phyloP scores from a whole-genome alignment of 2,113 vertebrate genomes.

The Actenoides lindsayi region DNA sequence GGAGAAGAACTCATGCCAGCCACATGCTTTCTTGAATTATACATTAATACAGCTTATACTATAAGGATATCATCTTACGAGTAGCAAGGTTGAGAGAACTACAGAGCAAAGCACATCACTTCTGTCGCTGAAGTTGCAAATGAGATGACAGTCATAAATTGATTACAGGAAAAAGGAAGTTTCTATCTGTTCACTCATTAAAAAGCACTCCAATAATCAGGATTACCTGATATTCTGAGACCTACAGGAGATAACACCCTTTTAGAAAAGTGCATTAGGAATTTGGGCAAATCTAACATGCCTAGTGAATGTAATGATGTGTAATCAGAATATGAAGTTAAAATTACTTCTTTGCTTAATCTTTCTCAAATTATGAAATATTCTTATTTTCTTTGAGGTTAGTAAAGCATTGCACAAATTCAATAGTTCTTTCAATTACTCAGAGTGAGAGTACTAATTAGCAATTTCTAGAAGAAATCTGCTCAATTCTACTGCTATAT shows the following conservation, averaged over 20 bases:
- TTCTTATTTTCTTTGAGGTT: not conserved
- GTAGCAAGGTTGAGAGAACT: conserved; percentile 33
- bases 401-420: not conserved
- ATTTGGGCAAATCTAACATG: not conserved
- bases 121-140: conserved; percentile 43
- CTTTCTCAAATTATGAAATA: not conserved
- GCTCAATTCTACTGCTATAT: not conserved
- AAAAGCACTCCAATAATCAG: conserved; percentile 30
- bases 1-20: conserved; percentile 55
- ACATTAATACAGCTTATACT: conserved; percentile 62
- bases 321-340: not conserved
- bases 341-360: not conserved
- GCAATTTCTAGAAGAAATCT: not conserved
- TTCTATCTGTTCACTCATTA: conserved; percentile 12
- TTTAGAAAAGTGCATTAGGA: not conserved
- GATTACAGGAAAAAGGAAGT: conserved; percentile 29
- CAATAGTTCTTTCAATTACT: not conserved
- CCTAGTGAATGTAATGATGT: not conserved
- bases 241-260: not conserved
- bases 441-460: not conserved
- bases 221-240: conserved; percentile 43
- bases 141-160: conserved; percentile 50
- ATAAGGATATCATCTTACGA: conserved; percentile 46
- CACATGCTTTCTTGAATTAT: conserved; percentile 39
- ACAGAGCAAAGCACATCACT: conserved; percentile 42